phyloP scores from a whole-genome alignment of 2,797 vertebrate species.

The Liasis olivaceus region DNA sequence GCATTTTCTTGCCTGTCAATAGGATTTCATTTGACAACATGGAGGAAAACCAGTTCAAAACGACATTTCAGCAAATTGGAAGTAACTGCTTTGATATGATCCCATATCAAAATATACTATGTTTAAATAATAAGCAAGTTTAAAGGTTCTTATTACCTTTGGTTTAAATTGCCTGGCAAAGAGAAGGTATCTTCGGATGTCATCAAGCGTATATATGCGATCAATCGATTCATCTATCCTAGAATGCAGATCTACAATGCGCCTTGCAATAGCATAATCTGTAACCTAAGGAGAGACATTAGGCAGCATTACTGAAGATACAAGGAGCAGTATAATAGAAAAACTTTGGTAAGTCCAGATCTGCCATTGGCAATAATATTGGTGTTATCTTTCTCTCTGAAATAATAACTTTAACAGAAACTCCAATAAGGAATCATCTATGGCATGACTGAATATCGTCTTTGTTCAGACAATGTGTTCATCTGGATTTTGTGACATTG shows the following conservation, averaged over 20 bases:
- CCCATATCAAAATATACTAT: background rate
- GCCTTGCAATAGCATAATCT: constrained; percentile 96
- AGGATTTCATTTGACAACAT: background rate
- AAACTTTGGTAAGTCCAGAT: background rate
- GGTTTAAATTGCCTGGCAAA: constrained; percentile 98
- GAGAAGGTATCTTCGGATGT: constrained; percentile 94
- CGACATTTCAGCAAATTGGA: background rate
- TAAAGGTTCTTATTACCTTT: constrained; percentile 79
- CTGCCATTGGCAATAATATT: background rate
- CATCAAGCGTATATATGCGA: constrained; percentile 91
- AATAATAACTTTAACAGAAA: background rate
- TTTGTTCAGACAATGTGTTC: background rate
- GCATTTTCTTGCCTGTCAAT: no score
- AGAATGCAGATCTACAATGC: constrained; percentile 96
- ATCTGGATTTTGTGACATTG: background rate
- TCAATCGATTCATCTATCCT: constrained; percentile 91
- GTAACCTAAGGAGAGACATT: constrained; percentile 80
- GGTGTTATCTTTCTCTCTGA: background rate
- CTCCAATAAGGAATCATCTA: background rate
- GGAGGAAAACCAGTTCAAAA: background rate
- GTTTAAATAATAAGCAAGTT: background rate
- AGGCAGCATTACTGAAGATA: background rate
- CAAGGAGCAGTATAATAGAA: background rate
- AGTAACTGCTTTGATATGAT: background rate
- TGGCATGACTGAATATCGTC: background rate